A percentile compares a stretch with the other conserved stretches of the same genome.
Evolutionary conservation across 2,113 vertebrate genomes (phyloP).

Genomic region (Apodemus sylvaticus): DNA sequence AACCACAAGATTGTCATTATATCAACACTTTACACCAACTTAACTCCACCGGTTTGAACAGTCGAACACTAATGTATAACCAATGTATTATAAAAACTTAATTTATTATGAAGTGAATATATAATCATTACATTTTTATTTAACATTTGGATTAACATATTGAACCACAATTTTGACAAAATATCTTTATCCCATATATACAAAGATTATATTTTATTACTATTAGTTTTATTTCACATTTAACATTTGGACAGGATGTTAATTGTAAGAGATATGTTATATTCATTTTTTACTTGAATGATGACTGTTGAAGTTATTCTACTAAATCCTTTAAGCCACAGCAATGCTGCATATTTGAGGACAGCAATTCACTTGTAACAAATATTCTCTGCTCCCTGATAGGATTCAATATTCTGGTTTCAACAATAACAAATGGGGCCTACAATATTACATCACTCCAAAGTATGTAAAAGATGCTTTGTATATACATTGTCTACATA

Average conservation of each 20-base stretch:
- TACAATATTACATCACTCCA: neutral
- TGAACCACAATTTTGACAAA: conserved; percentile 37
- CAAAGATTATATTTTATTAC: neutral
- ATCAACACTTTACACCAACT: conserved; percentile 17
- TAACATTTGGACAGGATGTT: neutral
- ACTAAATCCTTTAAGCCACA: neutral
- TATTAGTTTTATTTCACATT: conserved; percentile 17
- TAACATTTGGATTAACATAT: neutral
- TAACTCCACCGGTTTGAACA: neutral
- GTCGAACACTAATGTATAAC: neutral
- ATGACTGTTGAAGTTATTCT: conserved; percentile 5
- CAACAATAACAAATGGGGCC: neutral
- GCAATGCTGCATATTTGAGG: neutral
- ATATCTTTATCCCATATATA: neutral
- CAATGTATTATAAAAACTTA: neutral
- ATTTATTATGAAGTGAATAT: neutral
- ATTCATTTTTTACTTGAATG: neutral
- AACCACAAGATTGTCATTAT: neutral
- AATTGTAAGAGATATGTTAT: conserved; percentile 9
- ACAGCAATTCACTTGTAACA: neutral
- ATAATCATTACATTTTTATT: neutral
- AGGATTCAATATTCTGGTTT: conserved; percentile 52
- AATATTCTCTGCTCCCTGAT: conserved; percentile 48
- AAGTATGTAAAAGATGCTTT: neutral
- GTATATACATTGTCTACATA: neutral